A percentile compares a stretch with the other conserved stretches of the same genome.
These are phyloP conservation scores for Chiloscyllium punctatum DNA, from an alignment of 2,797 vertebrate species.

Conservation along the genomic window DNA sequence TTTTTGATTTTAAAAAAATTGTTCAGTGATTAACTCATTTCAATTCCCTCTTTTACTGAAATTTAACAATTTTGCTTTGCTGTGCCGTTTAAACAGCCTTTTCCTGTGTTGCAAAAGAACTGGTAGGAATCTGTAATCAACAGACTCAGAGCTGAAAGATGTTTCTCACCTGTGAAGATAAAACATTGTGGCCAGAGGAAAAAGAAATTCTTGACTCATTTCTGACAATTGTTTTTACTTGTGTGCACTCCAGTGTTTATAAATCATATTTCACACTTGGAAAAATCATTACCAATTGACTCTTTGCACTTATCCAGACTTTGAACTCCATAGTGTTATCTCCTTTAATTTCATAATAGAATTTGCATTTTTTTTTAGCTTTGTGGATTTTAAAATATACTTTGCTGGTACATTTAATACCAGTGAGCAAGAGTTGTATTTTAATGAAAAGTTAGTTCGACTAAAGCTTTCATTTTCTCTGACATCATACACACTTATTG, in stretches of 20 bases:
- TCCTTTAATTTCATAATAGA: not conserved
- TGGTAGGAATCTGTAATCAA: not conserved
- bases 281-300: not conserved
- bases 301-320: not conserved
- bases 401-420: not conserved
- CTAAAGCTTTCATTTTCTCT: not conserved
- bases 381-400: too few relatives aligned
- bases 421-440: not conserved
- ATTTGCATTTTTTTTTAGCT: not conserved
- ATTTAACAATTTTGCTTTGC: not conserved
- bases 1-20: too few relatives aligned
- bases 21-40: not conserved
- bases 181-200: not conserved
- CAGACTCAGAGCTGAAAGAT: not conserved
- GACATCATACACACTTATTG: not conserved
- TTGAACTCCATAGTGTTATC: not conserved
- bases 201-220: not conserved
- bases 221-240: constrained; percentile 24
- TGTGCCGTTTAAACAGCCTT: not conserved
- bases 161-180: constrained; percentile 4
- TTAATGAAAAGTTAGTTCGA: not conserved
- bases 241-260: not conserved
- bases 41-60: not conserved
- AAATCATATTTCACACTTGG: not conserved
- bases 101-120: not conserved